Base-by-base conservation (phyloP, 2,888 invertebrate species). In the Belgica antarctica region DNA sequence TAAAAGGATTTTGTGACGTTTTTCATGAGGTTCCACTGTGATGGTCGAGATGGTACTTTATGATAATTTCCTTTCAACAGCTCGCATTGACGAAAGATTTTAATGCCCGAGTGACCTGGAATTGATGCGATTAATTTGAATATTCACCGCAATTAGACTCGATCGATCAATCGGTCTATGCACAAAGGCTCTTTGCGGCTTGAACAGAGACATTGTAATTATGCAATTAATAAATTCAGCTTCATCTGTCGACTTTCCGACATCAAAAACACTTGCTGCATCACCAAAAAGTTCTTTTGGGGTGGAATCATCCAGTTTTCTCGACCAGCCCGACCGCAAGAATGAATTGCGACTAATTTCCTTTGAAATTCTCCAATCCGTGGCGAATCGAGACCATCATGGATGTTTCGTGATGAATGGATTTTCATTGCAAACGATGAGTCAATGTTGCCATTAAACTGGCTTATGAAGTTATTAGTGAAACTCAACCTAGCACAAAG, bases 231-330 rank as follows among this genome's bases (percentile, higher is more conserved):
- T 57, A 36, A 46, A 46, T 7, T 7, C 5, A 25, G 24, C 59
- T 27, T 52, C 68, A 57, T 66, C 65, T 47, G 65, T 28, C 7
- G 25, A 22, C 10, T 24, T 41, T 12, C 22, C n/a, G 7, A 36
- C 15, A 57, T 68, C 68, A 68, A 57, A 34, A 47, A 68, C 68
- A 68, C 68, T 68, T 68, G 68, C 46, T 68, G 57, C 68, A 68
- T 22, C n/a, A 22, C 22, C 12, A n/a, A n/a, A 15, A 15, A 46
- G 34, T 7, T 28, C 31, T 57, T 19, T 27, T 22, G 59, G 59
- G 59, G 59, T 59, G 25, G 59, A 2, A 3, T 22, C 27, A 10
- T 17, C 4, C 24, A 57, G n/a, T 15, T 15, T 3, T 12, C 12
- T 17, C 25, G 27, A 59, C 59, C 59, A 4, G 27, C 59, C 52